A percentile compares a stretch with the other conserved stretches of the same genome.
These are phyloP conservation scores for Helicoverpa zea DNA, from an alignment of 1,140 invertebrate species.

Conservation along the genomic window DNA sequence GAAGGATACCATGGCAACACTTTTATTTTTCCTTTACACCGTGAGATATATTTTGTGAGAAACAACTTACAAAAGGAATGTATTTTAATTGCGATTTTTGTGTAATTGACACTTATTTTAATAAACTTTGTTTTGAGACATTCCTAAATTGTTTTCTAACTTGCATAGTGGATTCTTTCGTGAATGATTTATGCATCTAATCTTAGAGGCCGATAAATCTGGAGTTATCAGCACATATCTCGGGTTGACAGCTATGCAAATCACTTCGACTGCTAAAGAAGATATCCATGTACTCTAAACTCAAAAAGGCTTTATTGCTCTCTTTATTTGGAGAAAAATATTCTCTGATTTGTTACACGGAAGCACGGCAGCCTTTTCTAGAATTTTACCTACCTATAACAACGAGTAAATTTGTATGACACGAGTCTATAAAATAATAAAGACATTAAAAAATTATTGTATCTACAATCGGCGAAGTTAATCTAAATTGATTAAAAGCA, in stretches of 20 bases:
- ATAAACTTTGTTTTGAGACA: neutral
- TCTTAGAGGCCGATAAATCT: constrained; percentile 38
- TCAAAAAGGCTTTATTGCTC: neutral
- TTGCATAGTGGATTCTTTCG: neutral
- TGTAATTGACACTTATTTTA: neutral
- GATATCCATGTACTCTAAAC: constrained; percentile 3
- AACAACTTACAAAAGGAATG: neutral
- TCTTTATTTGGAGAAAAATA: neutral
- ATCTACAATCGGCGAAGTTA: neutral
- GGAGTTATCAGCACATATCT: constrained; percentile 36
- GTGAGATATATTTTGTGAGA: constrained; percentile 34
- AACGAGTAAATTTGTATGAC: too few relatives aligned
- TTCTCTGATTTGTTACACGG: neutral
- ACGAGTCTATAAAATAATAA: too few relatives aligned
- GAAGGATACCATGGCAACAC: constrained; percentile 73
- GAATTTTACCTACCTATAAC: too few relatives aligned
- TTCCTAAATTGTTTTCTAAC: neutral
- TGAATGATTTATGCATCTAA: constrained; percentile 45
- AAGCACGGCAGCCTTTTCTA: neutral
- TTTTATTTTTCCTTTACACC: constrained; percentile 70
- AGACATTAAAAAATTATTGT: too few relatives aligned
- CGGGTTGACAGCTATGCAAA: constrained; percentile 46
- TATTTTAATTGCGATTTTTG: neutral
- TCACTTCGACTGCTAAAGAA: constrained; percentile 23
- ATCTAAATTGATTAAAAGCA: constrained; percentile 7